These are phyloP conservation scores for Leptinotarsa lineolata DNA, from an alignment of 1,140 invertebrate genomes.

Conservation along the genomic window DNA sequence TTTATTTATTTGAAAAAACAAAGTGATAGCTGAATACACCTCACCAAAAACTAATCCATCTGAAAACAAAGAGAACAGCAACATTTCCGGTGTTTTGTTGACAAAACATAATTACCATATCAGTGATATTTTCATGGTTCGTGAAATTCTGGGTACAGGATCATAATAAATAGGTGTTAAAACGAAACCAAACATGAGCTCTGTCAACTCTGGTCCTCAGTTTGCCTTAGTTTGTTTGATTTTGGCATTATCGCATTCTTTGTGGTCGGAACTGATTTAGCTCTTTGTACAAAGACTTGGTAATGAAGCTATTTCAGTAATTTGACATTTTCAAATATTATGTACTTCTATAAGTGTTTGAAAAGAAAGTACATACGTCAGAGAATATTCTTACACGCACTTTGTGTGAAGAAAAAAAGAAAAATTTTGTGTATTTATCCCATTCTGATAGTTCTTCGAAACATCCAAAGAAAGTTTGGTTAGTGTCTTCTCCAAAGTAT, in stretches of 20 bases:
- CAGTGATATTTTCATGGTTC: conserved; percentile 9
- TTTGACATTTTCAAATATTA: not conserved
- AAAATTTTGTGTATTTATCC: no score
- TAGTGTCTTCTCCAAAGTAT: no score
- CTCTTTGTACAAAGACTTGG: not conserved
- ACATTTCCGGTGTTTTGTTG: not conserved
- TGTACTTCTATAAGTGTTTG: not conserved
- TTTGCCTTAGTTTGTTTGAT: not conserved
- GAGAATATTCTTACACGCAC: no score
- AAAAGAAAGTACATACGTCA: no score
- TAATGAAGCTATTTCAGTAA: not conserved
- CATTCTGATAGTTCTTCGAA: no score
- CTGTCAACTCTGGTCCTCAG: not conserved
- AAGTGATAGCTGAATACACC: no score
- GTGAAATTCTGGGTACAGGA: not conserved
- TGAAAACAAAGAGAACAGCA: not conserved
- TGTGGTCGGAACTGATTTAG: not conserved
- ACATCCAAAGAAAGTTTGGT: no score
- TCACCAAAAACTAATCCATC: not conserved
- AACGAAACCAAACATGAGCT: not conserved
- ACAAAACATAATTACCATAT: conserved; percentile 15
- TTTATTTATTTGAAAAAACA: no score
- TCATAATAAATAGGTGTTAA: conserved; percentile 11
- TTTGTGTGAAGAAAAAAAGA: no score
- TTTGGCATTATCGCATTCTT: not conserved